Base-by-base conservation (phyloP, 2,797 vertebrate genomes). In the Tiaroga cobitis region DNA sequence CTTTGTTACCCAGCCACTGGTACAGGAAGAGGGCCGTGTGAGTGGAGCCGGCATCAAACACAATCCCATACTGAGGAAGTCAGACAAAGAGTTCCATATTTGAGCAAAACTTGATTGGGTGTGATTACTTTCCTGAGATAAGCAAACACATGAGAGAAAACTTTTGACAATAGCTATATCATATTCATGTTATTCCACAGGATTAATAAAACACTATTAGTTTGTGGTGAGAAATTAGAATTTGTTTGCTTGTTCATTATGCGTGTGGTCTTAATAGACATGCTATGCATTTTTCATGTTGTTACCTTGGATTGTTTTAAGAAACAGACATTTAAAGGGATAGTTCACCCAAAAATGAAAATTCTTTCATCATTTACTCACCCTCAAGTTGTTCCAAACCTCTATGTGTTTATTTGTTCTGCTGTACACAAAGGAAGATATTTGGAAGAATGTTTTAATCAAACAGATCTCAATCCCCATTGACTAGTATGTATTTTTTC, bases 1-100 rank as follows among this genome's bases (percentile, higher is more conserved):
- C 95, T 88, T 97, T 97, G 89, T 95, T 93, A 0, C 94, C 94
- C 0, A 94, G 94, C 96, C 96, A 97, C 83, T 95, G 96, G 91
- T 97, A 97, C 81, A 96, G 1, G 77, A 96, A 97, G 89, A 97
- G 88, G 75, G 96, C 89, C 0, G 96, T 97, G 91, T 96, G 96
- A 41, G 95, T 95, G 34, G 96, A 97, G 1, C 96, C 96, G 0
- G 96, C 96, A 2, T 97, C 96, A 90, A 97, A 91, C 49, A 97
- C 95, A 0, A 97, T 96, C 73, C 96, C 96, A 0, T 96, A 97
- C 96, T 97, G 92, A 2, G 39, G 43, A 89, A 84, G 59, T 81
- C 32, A 80, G 24, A 86, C 73, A 89, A 77, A 82, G 61, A 39
- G 9, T 10, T n/a, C 29, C 21, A 21, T 29, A 74, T 51, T 7